These are phyloP conservation scores for Adelosebastes latens DNA, from an alignment of 2,797 vertebrate species.

Conservation along the genomic window DNA sequence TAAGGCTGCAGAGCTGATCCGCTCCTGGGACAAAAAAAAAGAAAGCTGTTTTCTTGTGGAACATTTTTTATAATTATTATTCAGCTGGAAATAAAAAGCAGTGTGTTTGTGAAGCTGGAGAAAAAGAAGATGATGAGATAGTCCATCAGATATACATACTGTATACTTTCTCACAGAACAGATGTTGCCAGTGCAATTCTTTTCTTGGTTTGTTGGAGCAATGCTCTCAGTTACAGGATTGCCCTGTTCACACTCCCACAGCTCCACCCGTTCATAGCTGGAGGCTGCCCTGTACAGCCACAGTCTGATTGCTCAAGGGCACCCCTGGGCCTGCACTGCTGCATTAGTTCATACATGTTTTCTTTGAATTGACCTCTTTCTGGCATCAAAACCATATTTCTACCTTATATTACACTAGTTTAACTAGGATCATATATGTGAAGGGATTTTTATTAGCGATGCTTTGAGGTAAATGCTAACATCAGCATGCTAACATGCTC, in stretches of 20 bases:
- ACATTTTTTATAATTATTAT: conserved; percentile 7
- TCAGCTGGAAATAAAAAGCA: not conserved
- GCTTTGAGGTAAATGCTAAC: too few relatives aligned
- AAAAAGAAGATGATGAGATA: not conserved
- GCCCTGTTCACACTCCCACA: too few relatives aligned
- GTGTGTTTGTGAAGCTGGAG: not conserved
- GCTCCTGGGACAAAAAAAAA: conserved; percentile 7
- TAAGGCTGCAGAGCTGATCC: conserved; percentile 61
- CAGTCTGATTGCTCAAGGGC: too few relatives aligned
- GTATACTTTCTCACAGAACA: not conserved
- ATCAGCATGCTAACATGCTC: not conserved
- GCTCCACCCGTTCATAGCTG: too few relatives aligned
- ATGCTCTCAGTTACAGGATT: not conserved
- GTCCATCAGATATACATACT: not conserved
- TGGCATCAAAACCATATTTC: too few relatives aligned
- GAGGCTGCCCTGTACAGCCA: too few relatives aligned
- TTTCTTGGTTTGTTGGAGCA: not conserved
- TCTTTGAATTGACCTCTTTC: accelerated
- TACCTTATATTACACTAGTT: not conserved
- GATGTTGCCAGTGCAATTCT: too few relatives aligned
- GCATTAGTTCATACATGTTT: too few relatives aligned
- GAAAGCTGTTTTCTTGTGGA: conserved; percentile 22
- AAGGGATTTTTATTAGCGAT: too few relatives aligned
- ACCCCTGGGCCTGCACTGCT: not conserved
- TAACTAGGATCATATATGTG: not conserved